phyloP scores from a whole-genome alignment of 2,113 vertebrate species.

The Mobula hypostoma region DNA sequence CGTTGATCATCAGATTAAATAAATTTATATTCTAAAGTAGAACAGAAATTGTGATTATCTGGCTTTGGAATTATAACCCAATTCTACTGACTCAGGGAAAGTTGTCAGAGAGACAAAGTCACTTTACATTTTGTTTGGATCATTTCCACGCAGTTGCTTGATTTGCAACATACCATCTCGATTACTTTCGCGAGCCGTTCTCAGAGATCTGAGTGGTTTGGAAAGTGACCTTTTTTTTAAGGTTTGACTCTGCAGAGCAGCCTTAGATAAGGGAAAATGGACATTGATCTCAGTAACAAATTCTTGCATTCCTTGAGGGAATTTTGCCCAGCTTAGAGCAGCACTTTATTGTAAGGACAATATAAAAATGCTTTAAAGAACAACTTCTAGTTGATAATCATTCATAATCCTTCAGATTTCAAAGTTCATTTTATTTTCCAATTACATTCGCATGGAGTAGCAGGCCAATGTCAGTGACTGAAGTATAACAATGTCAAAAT shows the following conservation, averaged over 20 bases:
- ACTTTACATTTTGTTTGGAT: not conserved
- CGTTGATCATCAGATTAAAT: not conserved
- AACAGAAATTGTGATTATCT: conserved; percentile 1
- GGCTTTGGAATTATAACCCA: conserved; percentile 1
- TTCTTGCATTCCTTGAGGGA: not conserved
- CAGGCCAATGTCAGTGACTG: not conserved
- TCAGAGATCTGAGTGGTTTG: not conserved
- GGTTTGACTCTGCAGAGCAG: not conserved
- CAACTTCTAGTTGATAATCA: not conserved
- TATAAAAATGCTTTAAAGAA: not conserved
- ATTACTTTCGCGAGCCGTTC: not conserved
- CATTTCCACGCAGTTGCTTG: not conserved
- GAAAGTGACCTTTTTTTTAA: not conserved
- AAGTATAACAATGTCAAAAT: not conserved
- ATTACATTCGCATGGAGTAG: not conserved
- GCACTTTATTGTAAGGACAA: not conserved
- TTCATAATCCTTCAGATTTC: not conserved
- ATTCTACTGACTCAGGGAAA: not conserved
- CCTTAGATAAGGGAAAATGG: not conserved
- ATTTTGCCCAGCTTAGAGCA: not conserved
- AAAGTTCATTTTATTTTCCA: not conserved
- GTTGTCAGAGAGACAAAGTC: not conserved
- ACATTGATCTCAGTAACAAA: not conserved
- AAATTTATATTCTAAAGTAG: not conserved
- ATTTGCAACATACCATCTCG: not conserved